Conservation (phyloP, 2,888 invertebrate genomes). For the Neoscelio sp. region DNA sequence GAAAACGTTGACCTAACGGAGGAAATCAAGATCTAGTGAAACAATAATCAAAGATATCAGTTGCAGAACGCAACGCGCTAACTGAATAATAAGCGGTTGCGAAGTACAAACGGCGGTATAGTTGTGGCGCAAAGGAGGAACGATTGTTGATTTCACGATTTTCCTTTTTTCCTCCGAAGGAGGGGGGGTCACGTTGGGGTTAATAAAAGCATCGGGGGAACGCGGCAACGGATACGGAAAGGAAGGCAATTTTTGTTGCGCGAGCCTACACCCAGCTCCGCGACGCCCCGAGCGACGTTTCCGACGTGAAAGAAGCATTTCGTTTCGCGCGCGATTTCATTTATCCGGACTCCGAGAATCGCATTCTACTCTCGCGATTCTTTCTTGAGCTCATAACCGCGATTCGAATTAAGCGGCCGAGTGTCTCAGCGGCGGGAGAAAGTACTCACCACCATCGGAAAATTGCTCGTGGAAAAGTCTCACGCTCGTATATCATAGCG, state of each 20-base stretch:
- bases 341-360: conserved; percentile 58
- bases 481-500: conserved; percentile 57
- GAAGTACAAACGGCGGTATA: neutral
- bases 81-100: conserved; percentile 54
- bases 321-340: conserved; percentile 74
- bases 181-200: conserved; percentile 38
- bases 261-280: conserved; percentile 60
- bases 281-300: conserved; percentile 76
- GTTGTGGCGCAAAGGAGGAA: conserved; percentile 63
- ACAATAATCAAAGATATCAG: conserved; percentile 34
- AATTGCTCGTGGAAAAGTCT: conserved; percentile 65
- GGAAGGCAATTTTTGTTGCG: conserved; percentile 6
- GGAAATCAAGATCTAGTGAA: conserved; percentile 10
- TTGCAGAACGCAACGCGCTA: conserved; percentile 32
- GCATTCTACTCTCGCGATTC: conserved; percentile 38
- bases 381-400: conserved; percentile 33
- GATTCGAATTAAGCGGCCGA: conserved; percentile 29
- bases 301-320: conserved; percentile 72
- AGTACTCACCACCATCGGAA: conserved; percentile 52
- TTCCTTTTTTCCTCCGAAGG: conserved; percentile 37
- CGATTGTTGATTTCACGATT: conserved; percentile 51
- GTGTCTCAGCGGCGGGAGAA: conserved; percentile 52
- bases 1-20: too few relatives aligned
- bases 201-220: conserved; percentile 49
- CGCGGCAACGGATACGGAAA: conserved; percentile 15